Evolutionary conservation across 2,888 invertebrate species (phyloP).

Genomic region (Polyommatus iphigenia): DNA sequence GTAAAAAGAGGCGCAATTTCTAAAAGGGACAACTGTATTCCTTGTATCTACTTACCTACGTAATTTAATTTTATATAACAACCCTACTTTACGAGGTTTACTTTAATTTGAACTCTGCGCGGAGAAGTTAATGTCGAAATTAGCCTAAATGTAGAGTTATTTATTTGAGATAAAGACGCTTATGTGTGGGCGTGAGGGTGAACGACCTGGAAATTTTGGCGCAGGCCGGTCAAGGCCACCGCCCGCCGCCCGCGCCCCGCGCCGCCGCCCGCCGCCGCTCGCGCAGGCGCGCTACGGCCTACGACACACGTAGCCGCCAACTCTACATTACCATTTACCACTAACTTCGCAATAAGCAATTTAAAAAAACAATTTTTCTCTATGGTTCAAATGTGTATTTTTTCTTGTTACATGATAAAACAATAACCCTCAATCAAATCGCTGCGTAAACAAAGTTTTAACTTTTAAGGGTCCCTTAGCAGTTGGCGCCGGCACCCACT

Average conservation of each 20-base stretch:
- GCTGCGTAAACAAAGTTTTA: background rate
- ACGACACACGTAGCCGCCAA: background rate
- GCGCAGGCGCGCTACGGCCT: conserved; percentile 55
- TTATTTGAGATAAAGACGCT: conserved; percentile 72
- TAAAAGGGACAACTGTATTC: conserved; percentile 36
- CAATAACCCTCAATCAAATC: background rate
- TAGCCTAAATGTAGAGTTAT: conserved; percentile 52
- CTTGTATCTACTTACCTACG: conserved; percentile 69
- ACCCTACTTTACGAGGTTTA: conserved; percentile 39
- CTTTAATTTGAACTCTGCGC: conserved; percentile 46
- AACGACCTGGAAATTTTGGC: conserved; percentile 79
- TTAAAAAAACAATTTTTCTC: background rate
- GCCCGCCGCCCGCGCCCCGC: conserved; percentile 57
- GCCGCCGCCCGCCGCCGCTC: conserved; percentile 65
- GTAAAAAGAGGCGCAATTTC: background rate
- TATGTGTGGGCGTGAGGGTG: conserved; percentile 74
- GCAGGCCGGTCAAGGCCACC: conserved; percentile 79
- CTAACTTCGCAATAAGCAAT: background rate
- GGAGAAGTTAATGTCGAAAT: conserved; percentile 48
- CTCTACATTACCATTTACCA: background rate
- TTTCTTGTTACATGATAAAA: background rate
- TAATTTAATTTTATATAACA: conserved; percentile 69
- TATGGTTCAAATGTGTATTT: background rate
- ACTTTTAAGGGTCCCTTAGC: conserved; percentile 13
- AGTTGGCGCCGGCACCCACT: conserved; percentile 16